phyloP scores from a whole-genome alignment of 2,113 vertebrate genomes.

The Centropristis striata region DNA sequence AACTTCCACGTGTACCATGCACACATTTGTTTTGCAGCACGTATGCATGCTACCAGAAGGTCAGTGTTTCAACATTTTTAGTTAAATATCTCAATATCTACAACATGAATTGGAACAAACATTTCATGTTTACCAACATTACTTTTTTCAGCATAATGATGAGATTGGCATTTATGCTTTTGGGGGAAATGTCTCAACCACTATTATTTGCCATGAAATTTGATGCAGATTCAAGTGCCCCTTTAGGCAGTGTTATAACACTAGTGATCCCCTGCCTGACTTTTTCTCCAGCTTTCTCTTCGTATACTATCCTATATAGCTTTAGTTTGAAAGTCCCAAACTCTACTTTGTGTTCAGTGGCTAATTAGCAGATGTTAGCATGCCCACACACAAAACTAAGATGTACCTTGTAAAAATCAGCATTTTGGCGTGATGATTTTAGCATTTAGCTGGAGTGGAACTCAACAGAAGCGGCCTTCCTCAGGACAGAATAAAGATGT shows the following conservation, averaged over 20 bases:
- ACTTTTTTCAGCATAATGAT: not conserved
- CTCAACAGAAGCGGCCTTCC: not conserved
- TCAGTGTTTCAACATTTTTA: no score
- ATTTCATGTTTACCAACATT: not conserved
- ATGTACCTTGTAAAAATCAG: not conserved
- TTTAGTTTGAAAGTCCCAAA: not conserved
- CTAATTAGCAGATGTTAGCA: not conserved
- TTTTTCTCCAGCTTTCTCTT: not conserved
- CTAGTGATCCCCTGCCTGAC: not conserved
- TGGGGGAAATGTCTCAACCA: not conserved
- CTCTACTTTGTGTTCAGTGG: not conserved
- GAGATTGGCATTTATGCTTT: not conserved
- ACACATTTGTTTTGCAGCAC: constrained; percentile 43
- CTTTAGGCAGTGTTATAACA: not conserved
- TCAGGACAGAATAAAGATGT: not conserved
- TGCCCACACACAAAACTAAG: not conserved
- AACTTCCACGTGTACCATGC: constrained; percentile 18
- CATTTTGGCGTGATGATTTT: not conserved
- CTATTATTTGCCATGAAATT: not conserved
- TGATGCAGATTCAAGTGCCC: not conserved
- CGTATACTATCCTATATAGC: not conserved
- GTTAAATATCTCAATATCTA: not conserved
- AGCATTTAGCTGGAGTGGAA: not conserved
- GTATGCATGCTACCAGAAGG: no score
- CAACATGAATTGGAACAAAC: not conserved